Evolutionary conservation across 2,888 invertebrate species (phyloP), one percentile per base, ranked within the genome.

Genomic region (Mactromeris polynyma): DNA sequence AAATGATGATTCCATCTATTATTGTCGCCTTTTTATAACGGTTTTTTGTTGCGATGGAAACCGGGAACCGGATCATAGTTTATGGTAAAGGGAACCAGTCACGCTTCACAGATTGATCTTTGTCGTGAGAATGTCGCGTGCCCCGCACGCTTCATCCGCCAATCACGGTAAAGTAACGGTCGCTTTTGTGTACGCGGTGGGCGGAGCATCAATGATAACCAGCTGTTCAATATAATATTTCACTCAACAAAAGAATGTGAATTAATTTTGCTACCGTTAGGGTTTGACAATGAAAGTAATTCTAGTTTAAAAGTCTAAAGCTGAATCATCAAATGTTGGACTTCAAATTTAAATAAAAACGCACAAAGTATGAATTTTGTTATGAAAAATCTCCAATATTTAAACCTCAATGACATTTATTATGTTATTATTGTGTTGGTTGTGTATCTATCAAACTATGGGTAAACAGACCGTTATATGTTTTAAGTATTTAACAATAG

Each of bases 61-160:
- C 36, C 40, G 86, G 84, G 86, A 58, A 80, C 80, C 91, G 42
- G 85, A 36, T 33, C 14, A 40, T 82, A 77, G 85, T 81, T 83
- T 31, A 77, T 7, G 46, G 83, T 54, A 81, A 88, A 77, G 89
- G 88, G 85, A 90, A 87, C 89, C 88, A 88, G 26, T 78, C 83
- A 86, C 81, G 36, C 88, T 81, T 73, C 78, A 78, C n/a, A 69
- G 85, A 85, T 82, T 89, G 78, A 87, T 83, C 88, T 79, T 86
- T 79, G 90, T 90, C 90, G 89, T 88, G 88, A 89, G 91, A 86
- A 80, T 54, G 84, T 81, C 90, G 92, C 90, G 92, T 92, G 92
- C 92, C 90, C 86, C 33, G 46, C 90, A 89, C 89, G 85, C 90
- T 87, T 84, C 40, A 90, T 31, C 88, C 81, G 91, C 86, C 91